phyloP scores from a whole-genome alignment of 2,888 invertebrate genomes.

The Siphonodentalium dalli region DNA sequence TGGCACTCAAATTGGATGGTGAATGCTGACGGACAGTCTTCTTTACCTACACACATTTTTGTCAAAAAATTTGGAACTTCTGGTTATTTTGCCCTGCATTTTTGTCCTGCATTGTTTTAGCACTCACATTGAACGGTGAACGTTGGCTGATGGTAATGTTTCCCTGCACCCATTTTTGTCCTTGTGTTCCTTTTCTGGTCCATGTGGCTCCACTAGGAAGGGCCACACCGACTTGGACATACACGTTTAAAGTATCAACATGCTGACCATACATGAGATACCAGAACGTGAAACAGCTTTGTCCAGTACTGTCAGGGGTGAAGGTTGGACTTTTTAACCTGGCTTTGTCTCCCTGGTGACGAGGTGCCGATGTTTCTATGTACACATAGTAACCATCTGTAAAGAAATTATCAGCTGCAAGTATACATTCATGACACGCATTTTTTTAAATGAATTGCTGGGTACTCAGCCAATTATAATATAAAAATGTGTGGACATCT shows the following conservation, averaged over 20 bases:
- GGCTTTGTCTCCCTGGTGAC: constrained; percentile 36
- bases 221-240: constrained; percentile 35
- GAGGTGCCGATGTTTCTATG: constrained; percentile 48
- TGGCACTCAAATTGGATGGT: no score
- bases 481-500: no score
- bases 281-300: constrained; percentile 51
- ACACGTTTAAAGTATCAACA: constrained; percentile 42
- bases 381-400: constrained; percentile 52
- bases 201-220: constrained; percentile 39
- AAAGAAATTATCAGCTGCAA: not conserved
- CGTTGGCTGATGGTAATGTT: constrained; percentile 29
- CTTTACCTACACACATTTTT: no score
- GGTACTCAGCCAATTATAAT: no score
- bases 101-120: not conserved
- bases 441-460: no score
- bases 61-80: no score
- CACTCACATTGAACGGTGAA: constrained; percentile 43
- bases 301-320: constrained; percentile 23
- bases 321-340: constrained; percentile 47
- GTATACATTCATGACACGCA: no score
- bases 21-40: no score
- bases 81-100: no score
- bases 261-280: constrained; percentile 52
- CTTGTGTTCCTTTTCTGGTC: constrained; percentile 48
- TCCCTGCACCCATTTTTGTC: constrained; percentile 46